A percentile compares a stretch with the other conserved stretches of the same genome.
Conservation (phyloP, 2,113 vertebrate species). For the Pristiophorus japonicus region DNA sequence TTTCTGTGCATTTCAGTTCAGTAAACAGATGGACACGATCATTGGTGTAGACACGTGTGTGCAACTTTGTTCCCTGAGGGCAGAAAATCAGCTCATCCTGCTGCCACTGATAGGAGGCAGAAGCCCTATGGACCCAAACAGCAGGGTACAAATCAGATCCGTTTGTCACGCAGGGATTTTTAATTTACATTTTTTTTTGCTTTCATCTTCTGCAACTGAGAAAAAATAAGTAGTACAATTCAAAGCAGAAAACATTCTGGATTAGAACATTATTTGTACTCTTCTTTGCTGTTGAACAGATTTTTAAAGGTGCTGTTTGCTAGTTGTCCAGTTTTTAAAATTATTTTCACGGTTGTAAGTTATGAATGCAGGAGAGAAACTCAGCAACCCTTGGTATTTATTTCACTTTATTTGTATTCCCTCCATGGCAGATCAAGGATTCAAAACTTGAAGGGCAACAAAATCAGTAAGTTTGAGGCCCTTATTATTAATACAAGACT, state of each 20-base stretch:
- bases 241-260: not conserved
- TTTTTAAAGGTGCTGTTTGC: not conserved
- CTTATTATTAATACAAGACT: no score
- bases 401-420: no score
- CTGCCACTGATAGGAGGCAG: not conserved
- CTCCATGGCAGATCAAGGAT: no score
- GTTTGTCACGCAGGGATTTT: not conserved
- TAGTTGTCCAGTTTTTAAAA: not conserved
- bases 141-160: not conserved
- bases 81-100: not conserved
- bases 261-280: not conserved
- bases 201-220: not conserved
- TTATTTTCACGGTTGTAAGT: not conserved
- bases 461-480: no score
- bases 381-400: not conserved
- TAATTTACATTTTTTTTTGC: no score
- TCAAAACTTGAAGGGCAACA: no score
- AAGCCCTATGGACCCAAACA: not conserved
- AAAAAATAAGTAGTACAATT: not conserved
- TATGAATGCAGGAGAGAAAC: not conserved
- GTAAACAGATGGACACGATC: not conserved
- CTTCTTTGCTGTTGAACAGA: not conserved
- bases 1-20: not conserved
- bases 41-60: not conserved
- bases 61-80: not conserved